Conservation (phyloP, 1,140 invertebrate species). For the Saccostrea glomerata region DNA sequence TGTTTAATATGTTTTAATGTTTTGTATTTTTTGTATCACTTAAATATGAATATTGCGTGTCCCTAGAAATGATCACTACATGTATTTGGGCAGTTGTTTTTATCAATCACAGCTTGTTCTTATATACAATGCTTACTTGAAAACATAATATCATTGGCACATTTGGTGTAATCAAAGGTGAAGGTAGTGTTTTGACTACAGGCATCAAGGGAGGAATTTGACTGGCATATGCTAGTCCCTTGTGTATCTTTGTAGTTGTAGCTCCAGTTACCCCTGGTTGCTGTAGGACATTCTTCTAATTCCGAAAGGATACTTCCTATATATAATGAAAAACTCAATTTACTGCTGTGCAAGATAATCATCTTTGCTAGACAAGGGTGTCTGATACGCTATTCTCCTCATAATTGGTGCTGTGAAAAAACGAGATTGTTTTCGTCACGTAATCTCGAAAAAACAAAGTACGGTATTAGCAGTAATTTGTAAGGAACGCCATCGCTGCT, state of each 20-base stretch:
- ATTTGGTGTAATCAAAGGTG: background rate
- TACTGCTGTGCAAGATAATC: background rate
- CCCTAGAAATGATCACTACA: too few species aligned
- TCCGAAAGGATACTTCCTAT: background rate
- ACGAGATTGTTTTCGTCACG: too few species aligned
- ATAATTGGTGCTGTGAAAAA: too few species aligned
- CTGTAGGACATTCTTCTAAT: background rate
- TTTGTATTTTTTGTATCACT: too few species aligned
- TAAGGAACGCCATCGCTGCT: too few species aligned
- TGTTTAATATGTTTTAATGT: too few species aligned
- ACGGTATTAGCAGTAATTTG: too few species aligned
- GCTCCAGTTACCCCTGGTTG: background rate
- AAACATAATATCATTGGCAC: background rate
- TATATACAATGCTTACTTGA: background rate
- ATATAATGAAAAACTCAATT: background rate
- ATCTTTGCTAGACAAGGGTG: too few species aligned
- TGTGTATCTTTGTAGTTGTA: background rate
- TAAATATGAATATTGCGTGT: too few species aligned
- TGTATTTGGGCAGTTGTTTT: too few species aligned
- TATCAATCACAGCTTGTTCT: background rate
- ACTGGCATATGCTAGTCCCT: background rate
- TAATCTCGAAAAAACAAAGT: too few species aligned
- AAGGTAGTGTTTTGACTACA: background rate
- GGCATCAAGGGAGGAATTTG: background rate
- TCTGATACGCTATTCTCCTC: too few species aligned